These are phyloP conservation scores for Tylochromis polylepis DNA, from an alignment of 2,113 vertebrate species.

Conservation along the genomic window DNA sequence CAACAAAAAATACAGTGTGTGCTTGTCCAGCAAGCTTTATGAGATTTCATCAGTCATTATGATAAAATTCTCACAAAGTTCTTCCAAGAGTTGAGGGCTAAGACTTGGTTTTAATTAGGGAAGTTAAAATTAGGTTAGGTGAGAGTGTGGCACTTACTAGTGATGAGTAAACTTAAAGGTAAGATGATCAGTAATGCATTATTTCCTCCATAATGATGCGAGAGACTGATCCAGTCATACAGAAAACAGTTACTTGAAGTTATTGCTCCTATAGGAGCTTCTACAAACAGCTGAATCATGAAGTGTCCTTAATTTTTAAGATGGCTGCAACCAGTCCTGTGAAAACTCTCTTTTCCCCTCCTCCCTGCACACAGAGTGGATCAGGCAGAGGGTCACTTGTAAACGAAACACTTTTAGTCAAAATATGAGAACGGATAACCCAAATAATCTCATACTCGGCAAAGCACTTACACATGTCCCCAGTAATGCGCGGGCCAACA, in stretches of 20 bases:
- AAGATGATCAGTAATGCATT: neutral
- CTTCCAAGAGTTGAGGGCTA: neutral
- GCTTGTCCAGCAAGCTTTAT: neutral
- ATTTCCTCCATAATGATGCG: neutral
- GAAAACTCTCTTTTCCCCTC: neutral
- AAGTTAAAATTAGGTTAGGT: neutral
- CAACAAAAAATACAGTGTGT: neutral
- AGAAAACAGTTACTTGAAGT: neutral
- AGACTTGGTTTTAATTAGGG: neutral
- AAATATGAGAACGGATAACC: neutral
- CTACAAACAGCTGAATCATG: neutral
- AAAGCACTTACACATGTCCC: neutral
- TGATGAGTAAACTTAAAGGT: neutral
- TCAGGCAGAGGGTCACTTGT: neutral
- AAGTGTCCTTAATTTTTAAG: neutral
- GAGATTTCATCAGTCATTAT: neutral
- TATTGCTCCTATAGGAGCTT: neutral
- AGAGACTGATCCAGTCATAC: neutral
- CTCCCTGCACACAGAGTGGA: neutral
- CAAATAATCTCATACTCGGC: neutral
- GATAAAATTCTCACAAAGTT: neutral
- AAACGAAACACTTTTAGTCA: neutral
- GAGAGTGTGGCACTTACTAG: neutral
- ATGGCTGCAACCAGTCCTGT: neutral
- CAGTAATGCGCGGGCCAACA: neutral